Base-by-base conservation (phyloP, 2,888 invertebrate species). In the Trypoxylon attenuatum region DNA sequence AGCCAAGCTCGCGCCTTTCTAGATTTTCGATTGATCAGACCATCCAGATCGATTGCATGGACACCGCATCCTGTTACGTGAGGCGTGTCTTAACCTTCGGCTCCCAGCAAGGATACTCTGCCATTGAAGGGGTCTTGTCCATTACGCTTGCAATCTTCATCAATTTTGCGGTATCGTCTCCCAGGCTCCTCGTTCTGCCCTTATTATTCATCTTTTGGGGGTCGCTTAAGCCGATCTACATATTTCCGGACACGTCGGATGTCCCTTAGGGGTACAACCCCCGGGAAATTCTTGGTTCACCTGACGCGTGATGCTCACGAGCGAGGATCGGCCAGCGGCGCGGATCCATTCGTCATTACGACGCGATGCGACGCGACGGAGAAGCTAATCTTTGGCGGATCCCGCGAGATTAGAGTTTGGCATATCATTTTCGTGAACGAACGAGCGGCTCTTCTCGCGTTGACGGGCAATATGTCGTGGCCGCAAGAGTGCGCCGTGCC, bases 381-480 rank as follows among this genome's bases (percentile, higher is more conserved):
- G 73, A 61, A 69, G 74, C 76, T 82, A 84, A 84, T 83, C 83
- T 83, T 82, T 65, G 57, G 81, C 78, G 80, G 78, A 83, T 83
- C 80, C 77, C 55, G 59, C 62, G 73, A 80, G 78, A 80, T 80
- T 81, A 82, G 73, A 74, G 69, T 82, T 84, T 85, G 86, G 84
- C 85, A 86, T 85, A 85, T 86, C 80, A 85, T 86, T 85, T 84
- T 82, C 72, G 80, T 73, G 79, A 85, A 86, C 79, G 84, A 84
- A 86, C 81, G 86, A 86, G 81, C 80, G 71, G 76, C 75, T 81
- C 76, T 70, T 71, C 66, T 64, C 79, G 79, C 79, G 85, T 83
- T 86, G 86, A 86, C 85, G 84, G 84, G 84, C 82, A 83, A 86
- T 86, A 85, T 84, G 84, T 86, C 82, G 77, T 72, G n/a, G n/a